Base-by-base conservation (phyloP, 1,140 invertebrate species). In the Heliothis subflexa region DNA sequence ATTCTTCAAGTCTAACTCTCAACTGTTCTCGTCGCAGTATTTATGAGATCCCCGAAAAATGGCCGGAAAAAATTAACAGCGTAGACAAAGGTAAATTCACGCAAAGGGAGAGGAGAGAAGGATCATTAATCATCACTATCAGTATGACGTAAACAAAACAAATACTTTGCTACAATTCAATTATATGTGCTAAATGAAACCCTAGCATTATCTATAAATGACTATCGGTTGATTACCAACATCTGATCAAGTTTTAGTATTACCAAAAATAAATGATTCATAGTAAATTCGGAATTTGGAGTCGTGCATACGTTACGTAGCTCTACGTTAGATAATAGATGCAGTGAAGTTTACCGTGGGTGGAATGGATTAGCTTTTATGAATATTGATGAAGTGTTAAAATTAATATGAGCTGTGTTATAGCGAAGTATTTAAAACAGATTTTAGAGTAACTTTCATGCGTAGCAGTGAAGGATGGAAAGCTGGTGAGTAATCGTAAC, bases 21-120 rank as follows among this genome's bases (percentile, higher is more conserved):
- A 93, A 93, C 66, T 94, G 93, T 82, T 93, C 92, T 45, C 84
- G 89, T 49, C 88, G 91, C 11, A 83, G 87, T 47, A 86, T 94
- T 66, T 73, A 83, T 25, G 82, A 64, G 33, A 87, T 93, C 47
- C 89, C 93, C 13, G 78, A 79, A 21, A 76, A 68, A 21, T 94
- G 91, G 92, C 90, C 93, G 33, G 81, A 88, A 45, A 80, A 85
- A 83, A 80, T 93, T 68, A 78, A 86, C 75, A 84, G 85, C 70
- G 79, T 88, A 72, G 81, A 88, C 80, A 88, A 90, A 91, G 93
- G 92, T 94, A 92, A 87, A 18, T 54, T 57, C 47, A n/a, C 55
- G 73, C 49, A 40, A 62, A 25, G 7, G 21, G 28, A 45, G 50
- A 70, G 49, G 33, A 40, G 49, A 74, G 49, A 33, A 21, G n/a